These are phyloP conservation scores for Calliphora vomitoria DNA, from an alignment of 2,888 invertebrate species.

Conservation along the genomic window DNA sequence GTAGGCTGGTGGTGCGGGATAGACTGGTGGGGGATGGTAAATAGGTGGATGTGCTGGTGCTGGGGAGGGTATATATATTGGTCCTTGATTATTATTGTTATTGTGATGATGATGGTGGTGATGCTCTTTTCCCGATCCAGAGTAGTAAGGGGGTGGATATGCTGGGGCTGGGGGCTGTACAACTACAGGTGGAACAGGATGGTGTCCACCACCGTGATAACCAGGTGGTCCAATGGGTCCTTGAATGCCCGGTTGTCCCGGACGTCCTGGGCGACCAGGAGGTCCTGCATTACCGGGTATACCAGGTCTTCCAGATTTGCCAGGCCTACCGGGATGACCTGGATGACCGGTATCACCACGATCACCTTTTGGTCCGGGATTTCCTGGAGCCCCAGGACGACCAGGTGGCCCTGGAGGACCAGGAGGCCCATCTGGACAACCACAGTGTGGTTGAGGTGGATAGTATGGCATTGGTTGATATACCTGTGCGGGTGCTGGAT, in stretches of 20 bases:
- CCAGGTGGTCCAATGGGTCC: slow-evolving; percentile 46
- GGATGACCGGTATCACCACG: slow-evolving; percentile 37
- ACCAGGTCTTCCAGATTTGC: slow-evolving; percentile 45
- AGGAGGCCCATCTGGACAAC: slow-evolving; percentile 53
- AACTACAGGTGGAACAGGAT: slow-evolving; percentile 15
- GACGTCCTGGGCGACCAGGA: slow-evolving; percentile 6
- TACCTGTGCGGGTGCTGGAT: no score
- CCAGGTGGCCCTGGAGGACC: slow-evolving; percentile 46
- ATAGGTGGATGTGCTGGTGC: no score
- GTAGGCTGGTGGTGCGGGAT: no score
- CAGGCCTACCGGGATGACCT: slow-evolving; percentile 39
- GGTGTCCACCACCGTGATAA: not conserved
- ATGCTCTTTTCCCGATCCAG: not conserved
- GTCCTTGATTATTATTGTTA: no score
- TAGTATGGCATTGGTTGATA: no score
- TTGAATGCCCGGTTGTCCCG: slow-evolving; percentile 9
- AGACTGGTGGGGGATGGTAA: no score
- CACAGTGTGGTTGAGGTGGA: not conserved
- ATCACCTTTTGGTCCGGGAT: not conserved
- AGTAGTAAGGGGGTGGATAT: not conserved
- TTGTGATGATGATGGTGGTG: no score
- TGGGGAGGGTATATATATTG: no score
- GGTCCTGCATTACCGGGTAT: slow-evolving; percentile 32
- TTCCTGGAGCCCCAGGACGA: not conserved
- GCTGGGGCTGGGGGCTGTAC: not conserved